Percentiles rank a stretch among this genome's conserved stretches.
phyloP scores from a whole-genome alignment of 1,140 invertebrate genomes.

The Prorops nasuta region DNA sequence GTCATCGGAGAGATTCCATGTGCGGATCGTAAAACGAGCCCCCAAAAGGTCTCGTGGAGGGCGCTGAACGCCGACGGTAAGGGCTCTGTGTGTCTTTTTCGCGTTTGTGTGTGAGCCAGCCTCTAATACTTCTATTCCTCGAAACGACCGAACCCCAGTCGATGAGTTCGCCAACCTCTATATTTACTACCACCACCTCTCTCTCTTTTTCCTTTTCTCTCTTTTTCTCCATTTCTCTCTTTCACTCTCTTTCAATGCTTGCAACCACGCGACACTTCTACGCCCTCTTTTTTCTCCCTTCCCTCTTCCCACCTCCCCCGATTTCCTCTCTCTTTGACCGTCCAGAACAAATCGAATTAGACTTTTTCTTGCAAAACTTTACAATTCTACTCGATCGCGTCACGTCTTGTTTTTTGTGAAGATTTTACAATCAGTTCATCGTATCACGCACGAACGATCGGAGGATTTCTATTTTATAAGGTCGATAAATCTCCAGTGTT shows the following conservation, averaged over 20 bases:
- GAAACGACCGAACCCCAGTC: neutral
- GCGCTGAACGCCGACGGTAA: slow-evolving; percentile 1
- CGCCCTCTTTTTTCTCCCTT: neutral
- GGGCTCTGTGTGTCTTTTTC: slow-evolving; percentile 6
- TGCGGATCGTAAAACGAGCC: slow-evolving; percentile 1
- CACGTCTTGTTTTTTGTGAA: too few relatives aligned
- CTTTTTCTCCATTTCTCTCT: neutral
- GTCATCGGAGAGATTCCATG: too few relatives aligned
- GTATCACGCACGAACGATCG: too few relatives aligned
- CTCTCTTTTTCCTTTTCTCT: neutral
- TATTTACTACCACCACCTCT: neutral
- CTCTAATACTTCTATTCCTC: neutral
- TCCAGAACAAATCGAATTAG: too few relatives aligned
- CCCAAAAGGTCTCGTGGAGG: neutral
- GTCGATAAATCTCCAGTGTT: too few relatives aligned
- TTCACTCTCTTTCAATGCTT: neutral
- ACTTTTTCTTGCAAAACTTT: too few relatives aligned
- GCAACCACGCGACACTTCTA: neutral
- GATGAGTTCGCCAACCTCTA: neutral
- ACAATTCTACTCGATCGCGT: too few relatives aligned
- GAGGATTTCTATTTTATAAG: too few relatives aligned
- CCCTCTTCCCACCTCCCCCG: too few relatives aligned
- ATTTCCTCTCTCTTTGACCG: too few relatives aligned
- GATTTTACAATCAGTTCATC: too few relatives aligned
- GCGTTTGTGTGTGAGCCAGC: too few relatives aligned